Conservation (phyloP, 2,888 invertebrate genomes). For the Thymelicus lineola region DNA sequence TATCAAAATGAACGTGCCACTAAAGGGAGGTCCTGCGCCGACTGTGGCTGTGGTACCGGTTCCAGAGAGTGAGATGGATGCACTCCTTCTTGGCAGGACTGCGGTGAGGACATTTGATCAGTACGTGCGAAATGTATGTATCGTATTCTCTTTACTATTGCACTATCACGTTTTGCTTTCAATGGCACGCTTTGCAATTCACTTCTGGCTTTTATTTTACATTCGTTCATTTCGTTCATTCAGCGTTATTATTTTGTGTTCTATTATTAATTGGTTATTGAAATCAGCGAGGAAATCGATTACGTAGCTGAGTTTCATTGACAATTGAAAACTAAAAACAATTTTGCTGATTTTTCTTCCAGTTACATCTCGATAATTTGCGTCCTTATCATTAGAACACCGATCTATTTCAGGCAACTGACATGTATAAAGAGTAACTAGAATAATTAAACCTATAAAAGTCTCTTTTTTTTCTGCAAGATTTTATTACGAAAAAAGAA, state of each 20-base stretch:
- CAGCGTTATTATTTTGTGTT: background rate
- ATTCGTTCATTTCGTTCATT: background rate
- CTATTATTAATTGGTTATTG: too few species aligned
- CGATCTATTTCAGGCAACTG: too few species aligned
- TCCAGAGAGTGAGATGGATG: conserved; percentile 92
- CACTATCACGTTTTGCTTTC: conserved; percentile 22
- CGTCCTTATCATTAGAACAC: too few species aligned
- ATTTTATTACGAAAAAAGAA: too few species aligned
- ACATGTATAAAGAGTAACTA: too few species aligned
- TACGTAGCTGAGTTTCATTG: too few species aligned
- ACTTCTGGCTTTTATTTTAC: conserved; percentile 14
- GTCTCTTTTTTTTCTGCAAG: too few species aligned
- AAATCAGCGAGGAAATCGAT: too few species aligned
- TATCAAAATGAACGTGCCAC: conserved; percentile 66
- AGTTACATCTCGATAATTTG: too few species aligned
- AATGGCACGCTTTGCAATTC: conserved; percentile 6
- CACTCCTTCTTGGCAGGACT: conserved; percentile 90
- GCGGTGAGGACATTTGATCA: conserved; percentile 89
- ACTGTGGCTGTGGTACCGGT: conserved; percentile 86
- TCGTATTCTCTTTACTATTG: conserved; percentile 51
- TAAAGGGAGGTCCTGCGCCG: conserved; percentile 77
- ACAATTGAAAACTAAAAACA: too few species aligned
- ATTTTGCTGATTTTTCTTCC: too few species aligned
- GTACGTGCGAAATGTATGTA: conserved; percentile 85
- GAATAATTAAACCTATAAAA: too few species aligned